Evolutionary conservation across 2,113 vertebrate species (phyloP).

Genomic region (Laticauda colubrina): DNA sequence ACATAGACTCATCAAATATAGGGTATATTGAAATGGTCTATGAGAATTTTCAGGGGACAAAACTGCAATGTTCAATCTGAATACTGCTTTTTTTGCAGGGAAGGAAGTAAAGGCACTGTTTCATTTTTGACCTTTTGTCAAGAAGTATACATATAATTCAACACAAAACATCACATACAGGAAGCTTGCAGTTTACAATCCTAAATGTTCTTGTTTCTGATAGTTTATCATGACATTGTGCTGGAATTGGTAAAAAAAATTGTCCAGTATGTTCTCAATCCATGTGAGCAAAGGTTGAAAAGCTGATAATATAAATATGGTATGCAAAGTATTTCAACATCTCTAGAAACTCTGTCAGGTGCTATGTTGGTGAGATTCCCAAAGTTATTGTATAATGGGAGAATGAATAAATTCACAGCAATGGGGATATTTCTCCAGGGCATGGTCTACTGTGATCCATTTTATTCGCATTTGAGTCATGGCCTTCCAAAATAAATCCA

Average conservation of each 20-base stretch:
- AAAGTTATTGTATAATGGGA: background rate
- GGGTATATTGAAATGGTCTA: background rate
- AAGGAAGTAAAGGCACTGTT: background rate
- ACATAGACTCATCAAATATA: background rate
- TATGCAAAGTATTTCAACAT: background rate
- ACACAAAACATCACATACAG: background rate
- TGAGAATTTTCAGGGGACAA: background rate
- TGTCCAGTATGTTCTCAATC: background rate
- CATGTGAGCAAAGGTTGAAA: background rate
- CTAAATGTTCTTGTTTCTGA: background rate
- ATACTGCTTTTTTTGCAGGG: background rate
- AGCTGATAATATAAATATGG: background rate
- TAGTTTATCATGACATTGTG: background rate
- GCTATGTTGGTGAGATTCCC: background rate
- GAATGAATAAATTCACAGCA: background rate
- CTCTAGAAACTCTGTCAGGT: background rate
- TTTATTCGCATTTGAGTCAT: background rate
- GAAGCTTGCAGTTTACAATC: background rate
- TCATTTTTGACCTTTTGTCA: background rate
- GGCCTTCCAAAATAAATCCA: background rate
- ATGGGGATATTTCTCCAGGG: background rate
- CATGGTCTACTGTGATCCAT: background rate
- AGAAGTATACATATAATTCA: background rate
- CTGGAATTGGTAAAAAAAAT: background rate
- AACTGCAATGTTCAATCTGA: background rate